Evolutionary conservation across 2,797 vertebrate genomes (phyloP), one percentile per base, ranked within the genome.

Genomic region (Moxostoma hubbsi): DNA sequence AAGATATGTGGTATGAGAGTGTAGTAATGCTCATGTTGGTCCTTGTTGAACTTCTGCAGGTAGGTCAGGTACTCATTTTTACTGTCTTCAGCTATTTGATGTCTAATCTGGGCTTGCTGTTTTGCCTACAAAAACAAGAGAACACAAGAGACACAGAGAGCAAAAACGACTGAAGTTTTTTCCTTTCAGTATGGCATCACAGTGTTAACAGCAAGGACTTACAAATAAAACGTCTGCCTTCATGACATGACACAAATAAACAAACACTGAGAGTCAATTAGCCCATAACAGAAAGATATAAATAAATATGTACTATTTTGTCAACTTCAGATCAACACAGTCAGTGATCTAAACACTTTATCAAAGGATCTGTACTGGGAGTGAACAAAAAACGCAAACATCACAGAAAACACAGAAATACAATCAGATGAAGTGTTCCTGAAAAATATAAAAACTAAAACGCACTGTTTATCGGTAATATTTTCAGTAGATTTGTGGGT

Each of bases 1-100:
- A 97, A 99, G 82, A 98, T 99, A 80, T 88, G 93, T 66, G 97
- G 97, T 50, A 98, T 95, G 86, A 97, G 95, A 0, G 96, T 96
- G 85, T 95, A 93, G 88, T 98, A 99, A 88, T 97, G 96, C 9
- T 97, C 96, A 2, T 94, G 94, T 85, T 99, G 97, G 86, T 98
- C 96, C 2, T 92, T 94, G 93, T 98, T 99, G 86, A 98, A 99
- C 83, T 95, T 97, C 89, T 96, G 96, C 43, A 98, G 90, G 81
- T 86, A 93, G 6, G 94, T 92, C 7, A 94, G 92, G 63, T 98
- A 99, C 50, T 99, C 97, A 0, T 93, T 94, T 86, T 96, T 97
- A 89, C 96, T 97, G 83, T 98, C 97, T 80, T 97, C 96, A 2
- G 97, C 96, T 89, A 96, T 94, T 79, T 97, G 95, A 86, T 97